These are phyloP conservation scores for Taenaris catops DNA, from an alignment of 2,888 invertebrate species.

Conservation along the genomic window DNA sequence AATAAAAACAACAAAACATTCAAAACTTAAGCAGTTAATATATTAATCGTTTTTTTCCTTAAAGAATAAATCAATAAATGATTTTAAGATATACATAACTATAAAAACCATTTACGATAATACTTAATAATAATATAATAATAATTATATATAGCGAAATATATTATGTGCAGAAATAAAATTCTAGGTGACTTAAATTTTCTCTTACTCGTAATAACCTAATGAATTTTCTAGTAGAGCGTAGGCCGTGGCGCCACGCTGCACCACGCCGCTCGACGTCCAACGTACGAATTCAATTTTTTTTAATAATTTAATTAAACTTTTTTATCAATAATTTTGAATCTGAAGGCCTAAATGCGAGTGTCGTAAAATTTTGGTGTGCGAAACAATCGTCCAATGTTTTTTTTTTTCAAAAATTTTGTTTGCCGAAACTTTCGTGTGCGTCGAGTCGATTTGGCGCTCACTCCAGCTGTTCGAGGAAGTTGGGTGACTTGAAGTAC, in stretches of 20 bases:
- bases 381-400: slow-evolving; percentile 72
- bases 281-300: slow-evolving; percentile 65
- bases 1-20: slow-evolving; percentile 71
- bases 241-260: slow-evolving; percentile 38
- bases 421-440: slow-evolving; percentile 55
- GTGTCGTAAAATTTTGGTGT: slow-evolving; percentile 83
- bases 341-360: slow-evolving; percentile 85
- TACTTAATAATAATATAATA: slow-evolving; percentile 80
- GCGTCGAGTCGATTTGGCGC: slow-evolving; percentile 49
- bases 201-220: slow-evolving; percentile 77
- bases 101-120: slow-evolving; percentile 79
- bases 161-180: slow-evolving; percentile 81
- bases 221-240: slow-evolving; percentile 76
- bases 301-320: slow-evolving; percentile 66
- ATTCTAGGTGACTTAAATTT: slow-evolving; percentile 80
- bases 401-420: slow-evolving; percentile 39
- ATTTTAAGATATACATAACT: slow-evolving; percentile 79
- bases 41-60: slow-evolving; percentile 78
- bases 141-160: slow-evolving; percentile 80
- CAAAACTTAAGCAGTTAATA: slow-evolving; percentile 79
- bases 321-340: slow-evolving; percentile 81
- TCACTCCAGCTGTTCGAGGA: slow-evolving; percentile 98
- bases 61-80: slow-evolving; percentile 79
- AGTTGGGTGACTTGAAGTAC: slow-evolving; percentile 99
- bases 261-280: slow-evolving; percentile 55